Percentiles rank a stretch among this genome's conserved stretches.
Conservation (phyloP, 2,888 invertebrate species). For the Synanthedon tipuliformis region DNA sequence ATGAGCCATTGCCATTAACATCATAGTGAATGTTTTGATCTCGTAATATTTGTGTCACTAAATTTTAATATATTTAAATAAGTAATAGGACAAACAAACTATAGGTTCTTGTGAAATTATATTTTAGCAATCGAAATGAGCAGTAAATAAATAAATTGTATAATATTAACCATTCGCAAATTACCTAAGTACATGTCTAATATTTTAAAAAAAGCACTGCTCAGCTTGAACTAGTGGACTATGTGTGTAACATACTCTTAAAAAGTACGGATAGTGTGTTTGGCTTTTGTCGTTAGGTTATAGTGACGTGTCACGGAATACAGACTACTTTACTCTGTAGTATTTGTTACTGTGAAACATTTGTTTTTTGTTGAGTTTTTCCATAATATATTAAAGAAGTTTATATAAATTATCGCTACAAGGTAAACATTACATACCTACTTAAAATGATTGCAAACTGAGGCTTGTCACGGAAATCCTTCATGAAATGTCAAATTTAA, state of each 20-base stretch:
- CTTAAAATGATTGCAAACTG: slow-evolving; percentile 60
- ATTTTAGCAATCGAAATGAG: slow-evolving; percentile 8
- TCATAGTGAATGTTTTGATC: slow-evolving; percentile 55
- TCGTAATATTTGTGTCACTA: slow-evolving; percentile 46
- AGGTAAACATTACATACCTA: slow-evolving; percentile 52
- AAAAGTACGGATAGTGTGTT: slow-evolving; percentile 41
- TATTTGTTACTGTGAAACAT: slow-evolving; percentile 24
- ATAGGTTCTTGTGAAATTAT: slow-evolving; percentile 17
- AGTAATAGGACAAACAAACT: slow-evolving; percentile 9
- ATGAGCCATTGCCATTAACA: slow-evolving; percentile 45
- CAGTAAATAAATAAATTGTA: slow-evolving; percentile 2
- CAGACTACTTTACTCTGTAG: slow-evolving; percentile 42
- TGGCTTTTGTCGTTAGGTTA: slow-evolving; percentile 68
- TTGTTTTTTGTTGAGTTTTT: slow-evolving; percentile 67
- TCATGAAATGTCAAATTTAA: slow-evolving; percentile 68
- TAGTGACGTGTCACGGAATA: slow-evolving; percentile 42
- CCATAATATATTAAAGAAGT: slow-evolving; percentile 58
- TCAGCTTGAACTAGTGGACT: neutral
- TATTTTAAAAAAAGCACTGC: neutral
- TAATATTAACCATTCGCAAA: neutral
- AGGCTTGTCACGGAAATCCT: slow-evolving; percentile 66
- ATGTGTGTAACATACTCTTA: slow-evolving; percentile 29
- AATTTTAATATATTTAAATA: slow-evolving; percentile 17
- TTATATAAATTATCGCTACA: slow-evolving; percentile 63
- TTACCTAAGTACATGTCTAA: neutral